These are phyloP conservation scores for Drosophila nigricruria DNA, from an alignment of 2,888 invertebrate genomes.

Conservation along the genomic window DNA sequence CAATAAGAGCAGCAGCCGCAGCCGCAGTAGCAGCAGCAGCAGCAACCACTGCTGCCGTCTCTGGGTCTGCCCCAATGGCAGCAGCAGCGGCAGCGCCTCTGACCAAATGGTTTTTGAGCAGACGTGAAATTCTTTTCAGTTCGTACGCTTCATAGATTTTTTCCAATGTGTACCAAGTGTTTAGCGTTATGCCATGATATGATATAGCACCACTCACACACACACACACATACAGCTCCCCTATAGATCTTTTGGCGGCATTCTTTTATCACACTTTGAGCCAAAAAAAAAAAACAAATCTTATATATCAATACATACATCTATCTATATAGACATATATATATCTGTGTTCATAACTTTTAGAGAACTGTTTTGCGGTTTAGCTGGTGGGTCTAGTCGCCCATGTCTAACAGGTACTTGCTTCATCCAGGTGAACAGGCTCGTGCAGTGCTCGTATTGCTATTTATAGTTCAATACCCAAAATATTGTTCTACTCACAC, in stretches of 20 bases:
- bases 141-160: constrained; percentile 33
- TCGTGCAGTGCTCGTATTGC: neutral
- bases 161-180: constrained; percentile 32
- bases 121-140: constrained; percentile 43
- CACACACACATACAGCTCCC: neutral
- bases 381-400: neutral
- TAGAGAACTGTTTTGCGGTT: constrained; percentile 11
- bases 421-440: constrained; percentile 13
- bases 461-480: constrained; percentile 19
- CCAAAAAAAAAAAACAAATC: constrained; percentile 8
- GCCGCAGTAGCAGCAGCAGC: constrained; percentile 2
- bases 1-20: constrained; percentile 9
- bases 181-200: constrained; percentile 40
- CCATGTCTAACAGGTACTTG: constrained; percentile 17
- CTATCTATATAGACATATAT: neutral
- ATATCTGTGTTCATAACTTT: constrained; percentile 11
- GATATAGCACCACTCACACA: constrained; percentile 14
- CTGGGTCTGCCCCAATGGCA: constrained; percentile 28
- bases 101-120: constrained; percentile 47
- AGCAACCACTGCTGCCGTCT: constrained; percentile 29
- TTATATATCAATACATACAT: neutral
- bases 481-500: constrained; percentile 14
- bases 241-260: constrained; percentile 35
- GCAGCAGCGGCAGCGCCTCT: constrained; percentile 16
- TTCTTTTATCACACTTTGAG: constrained; percentile 57